Conservation (phyloP, 2,797 vertebrate genomes). For the Sandelia bainsii region DNA sequence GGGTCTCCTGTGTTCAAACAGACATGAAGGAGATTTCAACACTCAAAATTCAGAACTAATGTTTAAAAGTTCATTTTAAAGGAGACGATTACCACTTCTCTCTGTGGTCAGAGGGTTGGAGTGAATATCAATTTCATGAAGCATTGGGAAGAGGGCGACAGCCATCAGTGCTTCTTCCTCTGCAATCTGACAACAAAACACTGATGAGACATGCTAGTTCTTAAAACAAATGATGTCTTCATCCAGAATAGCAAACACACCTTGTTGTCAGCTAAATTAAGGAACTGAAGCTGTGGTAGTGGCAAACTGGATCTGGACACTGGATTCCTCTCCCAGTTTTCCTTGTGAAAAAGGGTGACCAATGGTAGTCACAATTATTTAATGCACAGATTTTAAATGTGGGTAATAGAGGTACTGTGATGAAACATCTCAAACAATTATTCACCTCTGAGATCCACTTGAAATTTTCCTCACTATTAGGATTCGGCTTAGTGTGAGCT, state of each 20-base stretch:
- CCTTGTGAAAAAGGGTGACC: constrained; percentile 1
- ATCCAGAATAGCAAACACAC: constrained; percentile 68
- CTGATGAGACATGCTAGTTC: constrained; percentile 15
- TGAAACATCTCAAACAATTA: background rate
- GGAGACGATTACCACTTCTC: constrained; percentile 79
- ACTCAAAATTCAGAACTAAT: background rate
- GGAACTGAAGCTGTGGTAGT: constrained; percentile 85
- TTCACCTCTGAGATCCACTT: constrained; percentile 53
- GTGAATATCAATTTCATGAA: constrained; percentile 86
- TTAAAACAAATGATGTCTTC: no score
- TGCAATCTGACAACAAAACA: constrained; percentile 79
- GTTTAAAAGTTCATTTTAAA: background rate
- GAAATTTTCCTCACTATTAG: constrained; percentile 5
- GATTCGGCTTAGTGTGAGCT: constrained; percentile 37
- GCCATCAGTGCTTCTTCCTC: constrained; percentile 88
- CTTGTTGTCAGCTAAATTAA: constrained; percentile 90
- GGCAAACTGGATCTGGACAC: constrained; percentile 67
- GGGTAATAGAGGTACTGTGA: background rate
- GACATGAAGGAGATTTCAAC: background rate
- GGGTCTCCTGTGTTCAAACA: constrained; percentile 79
- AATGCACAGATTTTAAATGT: constrained; percentile 18
- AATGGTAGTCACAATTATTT: background rate
- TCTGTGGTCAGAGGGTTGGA: constrained; percentile 88
- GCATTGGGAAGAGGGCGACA: constrained; percentile 85
- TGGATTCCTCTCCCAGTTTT: constrained; percentile 20